Conservation (phyloP, 30 jellyfish, hydroid and myxozoan species). For the Pelagia noctiluca region DNA sequence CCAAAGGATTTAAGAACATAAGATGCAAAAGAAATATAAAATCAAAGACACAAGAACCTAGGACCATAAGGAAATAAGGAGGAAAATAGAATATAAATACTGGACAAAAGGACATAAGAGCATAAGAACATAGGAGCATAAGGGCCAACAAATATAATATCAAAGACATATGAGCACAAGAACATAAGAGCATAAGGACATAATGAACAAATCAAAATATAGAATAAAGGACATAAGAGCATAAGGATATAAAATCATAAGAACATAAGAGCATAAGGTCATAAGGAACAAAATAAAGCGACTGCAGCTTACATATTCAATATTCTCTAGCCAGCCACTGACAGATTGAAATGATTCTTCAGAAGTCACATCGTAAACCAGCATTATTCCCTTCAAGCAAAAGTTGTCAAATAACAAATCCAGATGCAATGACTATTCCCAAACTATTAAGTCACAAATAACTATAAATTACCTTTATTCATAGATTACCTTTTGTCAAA, state of each 20-base stretch:
- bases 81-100: too few relatives aligned
- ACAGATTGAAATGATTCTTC: slow-evolving; percentile 65
- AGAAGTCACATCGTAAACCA: slow-evolving; percentile 75
- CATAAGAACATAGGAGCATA: background rate
- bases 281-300: background rate
- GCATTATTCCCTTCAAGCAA: slow-evolving; percentile 74
- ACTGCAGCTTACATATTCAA: slow-evolving; percentile 52
- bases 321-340: slow-evolving; percentile 74
- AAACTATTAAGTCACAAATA: too few relatives aligned
- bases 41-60: too few relatives aligned
- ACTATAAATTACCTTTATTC: too few relatives aligned
- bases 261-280: background rate
- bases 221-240: background rate
- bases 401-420: too few relatives aligned
- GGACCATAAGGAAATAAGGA: too few relatives aligned
- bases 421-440: too few relatives aligned
- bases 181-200: background rate
- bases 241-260: background rate
- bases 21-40: too few relatives aligned
- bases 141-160: background rate
- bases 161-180: background rate
- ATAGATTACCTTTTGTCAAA: too few relatives aligned
- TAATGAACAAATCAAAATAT: background rate
- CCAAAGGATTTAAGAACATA: too few relatives aligned
- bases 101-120: too few relatives aligned